phyloP scores from a whole-genome alignment of 2,797 vertebrate species.

The Onychomys torridus region DNA sequence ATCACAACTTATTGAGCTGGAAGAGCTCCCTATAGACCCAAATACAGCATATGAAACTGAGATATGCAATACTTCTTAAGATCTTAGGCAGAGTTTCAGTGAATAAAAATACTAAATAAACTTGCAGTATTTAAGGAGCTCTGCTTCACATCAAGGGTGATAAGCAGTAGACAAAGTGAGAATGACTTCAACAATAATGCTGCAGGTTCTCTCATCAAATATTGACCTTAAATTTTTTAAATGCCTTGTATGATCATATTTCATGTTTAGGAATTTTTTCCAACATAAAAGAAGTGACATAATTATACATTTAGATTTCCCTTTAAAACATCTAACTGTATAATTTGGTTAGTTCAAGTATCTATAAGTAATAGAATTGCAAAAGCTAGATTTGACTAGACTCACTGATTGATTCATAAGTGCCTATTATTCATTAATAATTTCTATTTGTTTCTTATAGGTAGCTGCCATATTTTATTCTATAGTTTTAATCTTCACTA shows the following conservation, averaged over 20 bases:
- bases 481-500: background rate
- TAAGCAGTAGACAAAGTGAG: background rate
- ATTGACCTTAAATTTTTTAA: background rate
- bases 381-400: background rate
- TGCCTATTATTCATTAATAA: background rate
- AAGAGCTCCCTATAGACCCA: background rate
- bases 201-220: background rate
- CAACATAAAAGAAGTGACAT: background rate
- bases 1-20: background rate
- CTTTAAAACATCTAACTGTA: background rate
- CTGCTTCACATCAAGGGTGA: background rate
- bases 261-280: background rate
- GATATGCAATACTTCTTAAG: background rate
- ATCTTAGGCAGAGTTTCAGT: constrained; percentile 24
- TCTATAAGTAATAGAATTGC: background rate
- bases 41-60: constrained; percentile 2
- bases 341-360: constrained; percentile 19
- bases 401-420: background rate
- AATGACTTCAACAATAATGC: background rate
- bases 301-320: background rate
- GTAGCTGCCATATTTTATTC: background rate
- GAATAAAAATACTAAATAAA: constrained; percentile 8
- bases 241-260: background rate
- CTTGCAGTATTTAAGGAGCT: background rate
- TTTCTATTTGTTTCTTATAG: background rate